Base-by-base conservation (phyloP, 2,113 vertebrate genomes). In the Macaca mulatta region DNA sequence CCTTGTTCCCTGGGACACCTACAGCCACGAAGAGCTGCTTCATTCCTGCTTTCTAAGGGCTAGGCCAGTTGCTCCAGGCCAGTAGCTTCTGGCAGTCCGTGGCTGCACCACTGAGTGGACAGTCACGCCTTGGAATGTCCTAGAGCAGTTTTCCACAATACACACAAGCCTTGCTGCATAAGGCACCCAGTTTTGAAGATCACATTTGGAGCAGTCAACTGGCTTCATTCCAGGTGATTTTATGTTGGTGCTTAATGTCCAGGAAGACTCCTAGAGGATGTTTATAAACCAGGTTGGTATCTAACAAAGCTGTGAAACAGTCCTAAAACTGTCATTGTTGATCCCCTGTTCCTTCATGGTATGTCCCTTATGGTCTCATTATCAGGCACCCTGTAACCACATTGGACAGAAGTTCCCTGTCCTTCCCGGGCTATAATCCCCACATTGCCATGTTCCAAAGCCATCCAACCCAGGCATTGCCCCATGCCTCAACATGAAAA, bases 371-470 rank as follows among this genome's bases (percentile, higher is more conserved):
- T 40, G 35, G 11, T 30, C 13, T 70, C n/a, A 38, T 72, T 16
- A 25, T 13, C 38, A 81, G 69, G 13, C 4, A 57, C 18, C 8
- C 27, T 3, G 32, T 59, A 35, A 90, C 40, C 45, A 16, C 14
- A 38, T 52, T 80, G 57, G 23, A 50, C 43, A 87, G 59, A 87
- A n/a, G 32, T 0, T 59, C 67, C 38, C 61, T 72, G 3, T 67
- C 7, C 11, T 93, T 67, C 25, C 40, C 38, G 40, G 14, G 13
- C 30, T 69, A 17, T n/a, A 27, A 22, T n/a, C 13, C 64, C 64
- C 23, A 35, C 3, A 40, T 1, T n/a, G 16, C 40, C 18, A n/a
- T 50, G 23, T 80, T 78, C 48, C 0, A 0, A 79, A 14, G 8
- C 14, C 3, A 40, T 81, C 25, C 61, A 90, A 7, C 40, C 2